Evolutionary conservation across 2,113 vertebrate genomes (phyloP), one percentile per base, ranked within the genome.

Genomic region (Protobothrops flavoviridis): DNA sequence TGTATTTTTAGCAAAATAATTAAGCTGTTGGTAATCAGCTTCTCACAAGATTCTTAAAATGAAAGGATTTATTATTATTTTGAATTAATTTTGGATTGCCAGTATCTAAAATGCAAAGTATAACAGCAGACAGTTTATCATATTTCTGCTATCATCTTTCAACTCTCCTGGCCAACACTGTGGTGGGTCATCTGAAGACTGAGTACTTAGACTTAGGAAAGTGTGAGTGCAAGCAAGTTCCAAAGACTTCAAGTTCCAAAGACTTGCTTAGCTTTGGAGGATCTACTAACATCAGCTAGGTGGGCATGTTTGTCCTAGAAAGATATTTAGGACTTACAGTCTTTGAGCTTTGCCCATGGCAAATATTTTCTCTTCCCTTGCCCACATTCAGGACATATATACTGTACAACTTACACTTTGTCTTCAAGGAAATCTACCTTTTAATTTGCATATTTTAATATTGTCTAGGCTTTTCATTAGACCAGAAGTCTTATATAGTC

Each of bases 141-240:
- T 53, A 43, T 59, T 2, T 33, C 23, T 95, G 91, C 33, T 93
- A 95, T 96, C 91, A 85, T 94, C 95, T 97, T 95, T 93, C 96
- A 94, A 9, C 90, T 94, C 23, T 87, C 92, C 94, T 90, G 94
- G 96, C 94, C 87, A 93, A 61, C 29, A 17, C 95, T 92, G 94
- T 93, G 97, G 93, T 96, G 93, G 96, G 97, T 96, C 94, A 96
- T 95, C 93, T 88, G 15, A 94, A 97, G 96, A 94, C 95, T 33
- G 91, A 94, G 89, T 95, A 96, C 97, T 97, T 96, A 95, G 96
- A 97, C 97, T 98, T 97, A 97, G 98, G 98, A 99, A 99, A 86
- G 93, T 98, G 95, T 89, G 96, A 95, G 96, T 97, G 97, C 97
- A 97, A 98, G 99, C 97, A 97, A 98, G 98, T 99, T 99, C 98